Base-by-base conservation (phyloP, 1,140 invertebrate genomes). In the Chrysomallon squamiferum region DNA sequence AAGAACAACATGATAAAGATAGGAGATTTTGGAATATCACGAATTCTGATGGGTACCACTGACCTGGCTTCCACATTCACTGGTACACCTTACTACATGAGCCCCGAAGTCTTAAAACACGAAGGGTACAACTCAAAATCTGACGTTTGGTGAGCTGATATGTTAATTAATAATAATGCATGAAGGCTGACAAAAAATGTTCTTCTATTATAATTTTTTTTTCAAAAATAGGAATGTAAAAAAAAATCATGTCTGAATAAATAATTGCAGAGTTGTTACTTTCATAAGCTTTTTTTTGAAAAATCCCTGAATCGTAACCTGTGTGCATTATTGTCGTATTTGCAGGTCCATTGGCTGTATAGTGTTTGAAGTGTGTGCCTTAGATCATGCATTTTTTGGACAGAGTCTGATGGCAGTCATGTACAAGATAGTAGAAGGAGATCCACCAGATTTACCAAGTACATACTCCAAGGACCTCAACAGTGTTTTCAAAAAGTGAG, bases 121-220 rank as follows among this genome's bases (percentile, higher is more conserved):
- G 84, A 86, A 68, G 84, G 84, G 0, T 86, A 86, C 69, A 84
- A 85, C 58, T 83, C 81, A 33, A 84, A 84, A 58, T 84, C 84
- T 22, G 83, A 86, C 72, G 73, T 85, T 18, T 86, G 84, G 83
- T 38, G 15, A 38, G 35, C 15, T 38, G 35, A 38, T 38, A 38
- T 38, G 35, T 38, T n/a, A n/a, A n/a, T n/a, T n/a, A n/a, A n/a
- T n/a, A n/a, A n/a, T n/a, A n/a, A n/a, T n/a, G n/a, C n/a, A n/a
- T n/a, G n/a, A n/a, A n/a, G n/a, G n/a, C n/a, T n/a, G n/a, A n/a
- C n/a, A n/a, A n/a, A n/a, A n/a, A n/a, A n/a, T n/a, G n/a, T n/a
- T n/a, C n/a, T n/a, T n/a, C n/a, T n/a, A n/a, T n/a, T n/a, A n/a
- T n/a, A n/a, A n/a, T n/a, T n/a, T n/a, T n/a, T n/a, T n/a, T n/a